phyloP scores from a whole-genome alignment of 2,797 vertebrate genomes.

The Myotis findleyi region DNA sequence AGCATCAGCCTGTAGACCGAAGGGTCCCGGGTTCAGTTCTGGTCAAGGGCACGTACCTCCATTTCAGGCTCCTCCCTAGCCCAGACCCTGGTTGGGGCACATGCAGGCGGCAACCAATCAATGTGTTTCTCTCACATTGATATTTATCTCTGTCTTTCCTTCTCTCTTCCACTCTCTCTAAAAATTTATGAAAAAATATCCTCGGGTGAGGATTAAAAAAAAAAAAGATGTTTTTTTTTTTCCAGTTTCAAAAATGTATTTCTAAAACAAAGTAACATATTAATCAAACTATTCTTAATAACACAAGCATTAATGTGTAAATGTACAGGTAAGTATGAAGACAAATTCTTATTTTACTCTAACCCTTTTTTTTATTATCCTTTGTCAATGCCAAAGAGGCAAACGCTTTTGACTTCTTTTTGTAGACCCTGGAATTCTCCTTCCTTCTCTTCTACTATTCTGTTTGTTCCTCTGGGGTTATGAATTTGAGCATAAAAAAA shows the following conservation, averaged over 20 bases:
- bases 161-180: no score
- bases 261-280: background rate
- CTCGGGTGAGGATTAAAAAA: no score
- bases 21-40: no score
- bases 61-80: no score
- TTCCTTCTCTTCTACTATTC: background rate
- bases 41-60: no score
- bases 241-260: background rate
- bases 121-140: no score
- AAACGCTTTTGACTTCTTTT: constrained; percentile 12
- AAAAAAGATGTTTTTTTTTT: background rate
- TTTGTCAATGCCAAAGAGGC: background rate
- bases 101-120: no score
- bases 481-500: background rate
- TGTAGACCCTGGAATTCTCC: background rate
- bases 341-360: background rate
- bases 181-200: no score
- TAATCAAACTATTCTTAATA: background rate
- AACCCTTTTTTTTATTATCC: background rate
- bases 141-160: no score
- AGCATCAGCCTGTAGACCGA: no score
- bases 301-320: background rate
- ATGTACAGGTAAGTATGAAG: background rate
- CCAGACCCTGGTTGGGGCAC: no score
- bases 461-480: background rate